phyloP scores from a whole-genome alignment of 2,113 vertebrate species.

The Alligator mississippiensis region DNA sequence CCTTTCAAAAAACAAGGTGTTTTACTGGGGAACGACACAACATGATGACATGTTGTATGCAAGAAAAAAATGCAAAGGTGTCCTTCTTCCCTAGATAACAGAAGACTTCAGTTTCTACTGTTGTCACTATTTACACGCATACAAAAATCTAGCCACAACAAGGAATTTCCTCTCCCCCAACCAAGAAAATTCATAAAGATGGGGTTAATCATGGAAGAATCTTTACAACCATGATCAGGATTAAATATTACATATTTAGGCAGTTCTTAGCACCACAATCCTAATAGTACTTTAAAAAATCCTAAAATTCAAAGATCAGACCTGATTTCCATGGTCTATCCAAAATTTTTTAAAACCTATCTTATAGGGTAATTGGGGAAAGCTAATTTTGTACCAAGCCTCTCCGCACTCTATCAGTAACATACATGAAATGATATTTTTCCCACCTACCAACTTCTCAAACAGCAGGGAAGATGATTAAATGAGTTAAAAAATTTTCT shows the following conservation, averaged over 20 bases:
- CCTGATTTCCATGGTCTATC: neutral
- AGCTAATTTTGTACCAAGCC: neutral
- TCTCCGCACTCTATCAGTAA: neutral
- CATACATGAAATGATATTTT: neutral
- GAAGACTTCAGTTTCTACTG: neutral
- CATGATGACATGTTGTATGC: no score
- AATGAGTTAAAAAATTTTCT: neutral
- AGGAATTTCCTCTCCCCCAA: neutral
- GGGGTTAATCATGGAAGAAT: neutral
- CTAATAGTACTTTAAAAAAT: neutral
- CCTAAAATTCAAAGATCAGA: neutral
- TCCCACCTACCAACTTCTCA: neutral
- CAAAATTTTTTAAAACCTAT: neutral
- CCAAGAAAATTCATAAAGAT: neutral
- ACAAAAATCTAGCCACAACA: neutral
- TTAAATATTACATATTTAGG: neutral
- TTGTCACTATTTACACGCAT: neutral
- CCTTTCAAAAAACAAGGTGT: no score
- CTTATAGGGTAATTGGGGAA: neutral
- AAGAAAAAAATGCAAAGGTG: neutral
- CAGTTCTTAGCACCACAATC: neutral
- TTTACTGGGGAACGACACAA: no score
- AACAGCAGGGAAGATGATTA: neutral
- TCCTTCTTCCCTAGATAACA: neutral
- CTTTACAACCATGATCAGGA: neutral